phyloP scores from a whole-genome alignment of 2,888 invertebrate genomes.

The Agapostemon virescens region DNA sequence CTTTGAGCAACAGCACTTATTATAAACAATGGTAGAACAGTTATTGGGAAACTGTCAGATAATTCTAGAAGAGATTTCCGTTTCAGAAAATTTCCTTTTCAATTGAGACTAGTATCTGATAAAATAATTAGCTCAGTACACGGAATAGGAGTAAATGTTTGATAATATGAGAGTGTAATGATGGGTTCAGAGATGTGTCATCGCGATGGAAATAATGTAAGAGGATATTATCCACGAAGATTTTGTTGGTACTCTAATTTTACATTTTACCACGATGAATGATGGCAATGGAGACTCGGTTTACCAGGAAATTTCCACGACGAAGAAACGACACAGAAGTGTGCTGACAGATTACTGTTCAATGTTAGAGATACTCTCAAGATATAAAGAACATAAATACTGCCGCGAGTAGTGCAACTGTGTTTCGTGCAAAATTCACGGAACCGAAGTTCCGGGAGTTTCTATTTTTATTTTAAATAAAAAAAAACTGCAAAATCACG shows the following conservation, averaged over 20 bases:
- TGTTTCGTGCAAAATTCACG: not conserved
- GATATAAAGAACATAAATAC: slow-evolving; percentile 23
- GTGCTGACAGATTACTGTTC: slow-evolving; percentile 32
- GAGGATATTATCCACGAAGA: not conserved
- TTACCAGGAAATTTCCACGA: slow-evolving; percentile 46
- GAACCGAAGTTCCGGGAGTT: not conserved
- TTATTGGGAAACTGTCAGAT: not conserved
- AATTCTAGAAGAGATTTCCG: not conserved
- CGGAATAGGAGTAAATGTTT: not conserved
- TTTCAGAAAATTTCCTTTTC: not conserved
- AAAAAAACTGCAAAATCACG: not conserved
- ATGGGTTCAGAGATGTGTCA: not conserved
- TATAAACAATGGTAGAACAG: not conserved
- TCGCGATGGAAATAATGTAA: not conserved
- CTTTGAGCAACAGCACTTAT: not conserved
- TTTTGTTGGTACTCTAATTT: slow-evolving; percentile 2
- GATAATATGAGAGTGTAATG: not conserved
- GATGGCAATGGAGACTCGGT: slow-evolving; percentile 11
- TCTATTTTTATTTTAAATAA: not conserved
- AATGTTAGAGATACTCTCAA: slow-evolving; percentile 34
- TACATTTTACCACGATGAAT: not conserved
- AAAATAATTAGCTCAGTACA: not conserved
- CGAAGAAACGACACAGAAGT: slow-evolving; percentile 24
- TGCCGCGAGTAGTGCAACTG: not conserved
- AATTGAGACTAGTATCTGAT: not conserved